phyloP scores from a whole-genome alignment of 2,113 vertebrate genomes.

The Equus quagga region DNA sequence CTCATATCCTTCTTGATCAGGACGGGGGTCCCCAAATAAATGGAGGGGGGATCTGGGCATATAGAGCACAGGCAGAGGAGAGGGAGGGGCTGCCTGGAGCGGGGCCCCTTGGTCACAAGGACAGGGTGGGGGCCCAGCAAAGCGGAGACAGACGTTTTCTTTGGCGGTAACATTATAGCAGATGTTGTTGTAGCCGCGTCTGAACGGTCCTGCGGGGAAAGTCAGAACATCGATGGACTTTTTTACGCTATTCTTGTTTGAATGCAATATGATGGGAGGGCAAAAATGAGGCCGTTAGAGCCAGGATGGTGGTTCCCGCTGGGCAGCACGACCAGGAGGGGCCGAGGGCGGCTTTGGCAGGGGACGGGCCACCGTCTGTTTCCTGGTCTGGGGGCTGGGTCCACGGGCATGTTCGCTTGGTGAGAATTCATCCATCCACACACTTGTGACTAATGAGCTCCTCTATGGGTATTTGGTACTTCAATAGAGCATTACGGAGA shows the following conservation, averaged over 20 bases:
- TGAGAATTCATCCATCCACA: no score
- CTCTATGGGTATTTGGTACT: not conserved
- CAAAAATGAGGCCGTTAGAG: not conserved
- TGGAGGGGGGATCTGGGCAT: not conserved
- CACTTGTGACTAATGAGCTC: not conserved
- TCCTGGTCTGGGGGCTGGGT: no score
- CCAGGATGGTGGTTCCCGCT: not conserved
- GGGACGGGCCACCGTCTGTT: not conserved
- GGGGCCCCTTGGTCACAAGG: not conserved
- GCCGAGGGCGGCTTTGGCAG: not conserved
- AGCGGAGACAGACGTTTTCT: not conserved
- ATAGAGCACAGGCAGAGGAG: not conserved
- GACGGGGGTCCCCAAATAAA: not conserved
- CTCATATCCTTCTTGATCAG: not conserved
- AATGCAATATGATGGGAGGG: not conserved
- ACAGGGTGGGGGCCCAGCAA: not conserved
- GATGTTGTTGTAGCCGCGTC: not conserved
- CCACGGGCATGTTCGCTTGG: not conserved
- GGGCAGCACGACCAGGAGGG: not conserved
- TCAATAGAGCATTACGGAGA: not conserved
- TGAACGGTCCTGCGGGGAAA: not conserved
- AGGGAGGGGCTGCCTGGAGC: not conserved
- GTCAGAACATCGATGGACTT: not conserved
- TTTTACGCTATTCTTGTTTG: not conserved
- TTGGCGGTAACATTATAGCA: no score